Conservation (phyloP, 2,888 invertebrate species). For the Leucophenga montana region DNA sequence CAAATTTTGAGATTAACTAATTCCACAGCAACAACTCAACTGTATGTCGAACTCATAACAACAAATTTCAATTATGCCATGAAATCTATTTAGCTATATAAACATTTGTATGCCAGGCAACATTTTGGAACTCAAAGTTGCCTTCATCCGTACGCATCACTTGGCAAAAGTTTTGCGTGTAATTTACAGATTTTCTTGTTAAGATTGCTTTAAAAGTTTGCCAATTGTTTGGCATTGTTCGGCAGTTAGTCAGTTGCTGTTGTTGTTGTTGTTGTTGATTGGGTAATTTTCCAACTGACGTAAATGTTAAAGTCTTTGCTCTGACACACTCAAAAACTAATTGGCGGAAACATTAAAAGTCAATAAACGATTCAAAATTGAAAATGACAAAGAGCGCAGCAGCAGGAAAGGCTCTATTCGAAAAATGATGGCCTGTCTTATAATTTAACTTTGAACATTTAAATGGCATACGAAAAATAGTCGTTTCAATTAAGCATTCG, state of each 20-base stretch:
- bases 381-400: neutral
- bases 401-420: neutral
- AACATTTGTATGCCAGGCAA: conserved; percentile 46
- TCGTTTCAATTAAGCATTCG: neutral
- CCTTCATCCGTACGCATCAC: too few relatives aligned
- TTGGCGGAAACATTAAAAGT: conserved; percentile 61
- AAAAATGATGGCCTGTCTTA: too few relatives aligned
- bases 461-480: too few relatives aligned
- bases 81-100: conserved; percentile 64
- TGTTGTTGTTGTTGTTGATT: conserved; percentile 41
- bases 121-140: neutral
- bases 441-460: conserved; percentile 5
- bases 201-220: conserved; percentile 59
- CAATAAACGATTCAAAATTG: conserved; percentile 47
- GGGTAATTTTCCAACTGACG: conserved; percentile 12
- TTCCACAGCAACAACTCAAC: neutral
- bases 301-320: neutral
- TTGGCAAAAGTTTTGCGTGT: conserved; percentile 44
- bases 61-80: conserved; percentile 65
- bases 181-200: conserved; percentile 65
- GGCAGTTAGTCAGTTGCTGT: neutral
- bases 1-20: conserved; percentile 20
- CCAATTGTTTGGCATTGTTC: conserved; percentile 21
- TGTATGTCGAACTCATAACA: conserved; percentile 47
- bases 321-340: conserved; percentile 37